Conservation (phyloP, 2,888 invertebrate species). For the Gymnocheta viridis region DNA sequence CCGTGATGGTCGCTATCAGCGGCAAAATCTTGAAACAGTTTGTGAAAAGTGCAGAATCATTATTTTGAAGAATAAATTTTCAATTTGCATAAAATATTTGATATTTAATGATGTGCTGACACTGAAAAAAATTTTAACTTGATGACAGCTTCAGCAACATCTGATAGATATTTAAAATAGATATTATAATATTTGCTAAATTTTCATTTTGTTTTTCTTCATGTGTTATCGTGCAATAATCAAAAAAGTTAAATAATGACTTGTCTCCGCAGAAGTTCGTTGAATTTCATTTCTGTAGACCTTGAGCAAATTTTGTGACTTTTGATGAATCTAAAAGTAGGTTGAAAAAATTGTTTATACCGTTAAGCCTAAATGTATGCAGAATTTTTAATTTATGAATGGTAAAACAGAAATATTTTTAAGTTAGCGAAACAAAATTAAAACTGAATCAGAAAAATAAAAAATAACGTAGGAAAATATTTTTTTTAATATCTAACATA, state of each 20-base stretch:
- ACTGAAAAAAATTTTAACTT: slow-evolving; percentile 8
- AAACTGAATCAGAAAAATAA: too few species aligned
- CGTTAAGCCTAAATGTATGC: background rate
- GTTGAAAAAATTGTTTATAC: background rate
- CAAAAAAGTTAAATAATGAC: slow-evolving; percentile 11
- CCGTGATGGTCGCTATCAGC: too few species aligned
- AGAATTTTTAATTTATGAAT: background rate
- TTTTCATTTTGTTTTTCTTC: background rate
- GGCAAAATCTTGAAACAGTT: too few species aligned
- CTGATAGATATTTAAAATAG: slow-evolving; percentile 20
- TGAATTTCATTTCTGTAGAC: slow-evolving; percentile 11
- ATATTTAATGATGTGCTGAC: background rate
- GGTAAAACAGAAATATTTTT: background rate
- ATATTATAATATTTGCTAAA: slow-evolving; percentile 2
- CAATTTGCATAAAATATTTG: background rate
- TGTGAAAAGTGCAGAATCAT: too few species aligned
- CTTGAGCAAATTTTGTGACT: slow-evolving; percentile 7
- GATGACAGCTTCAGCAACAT: background rate
- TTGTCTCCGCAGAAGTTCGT: background rate
- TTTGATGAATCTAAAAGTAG: background rate
- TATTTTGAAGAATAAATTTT: background rate
- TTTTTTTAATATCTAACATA: too few species aligned
- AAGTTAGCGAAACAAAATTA: too few species aligned
- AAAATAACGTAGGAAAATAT: too few species aligned
- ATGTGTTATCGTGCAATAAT: background rate